Evolutionary conservation across 1,140 invertebrate genomes (phyloP), one percentile per base, ranked within the genome.

Genomic region (Portunus trituberculatus): DNA sequence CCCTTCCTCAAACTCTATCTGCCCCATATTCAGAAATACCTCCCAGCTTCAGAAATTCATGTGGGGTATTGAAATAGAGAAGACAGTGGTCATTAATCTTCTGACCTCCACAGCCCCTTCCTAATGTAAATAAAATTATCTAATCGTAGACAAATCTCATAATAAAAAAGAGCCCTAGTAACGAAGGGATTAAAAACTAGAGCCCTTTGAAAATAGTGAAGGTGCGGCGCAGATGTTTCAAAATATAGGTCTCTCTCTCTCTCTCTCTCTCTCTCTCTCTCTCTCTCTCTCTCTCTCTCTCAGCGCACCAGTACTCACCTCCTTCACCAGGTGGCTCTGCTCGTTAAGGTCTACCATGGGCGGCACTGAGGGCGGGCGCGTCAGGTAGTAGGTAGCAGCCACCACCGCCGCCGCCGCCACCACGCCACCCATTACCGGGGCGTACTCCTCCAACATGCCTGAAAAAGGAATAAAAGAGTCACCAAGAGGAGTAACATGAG

Each of bases 321-420:
- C 95, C 20, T 91, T 93, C 6, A 93, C 48, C 76, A 95, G 29
- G 6, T 93, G 95, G 91, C 96, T 96, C 82, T 97, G 97, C 29
- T 96, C 96, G 46, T 96, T 91, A 2, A 96, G 93, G 92, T 97
- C 96, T 8, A 97, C 96, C 67, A 96, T 93, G 6, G 96, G 96
- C 4, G 96, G 96, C 14, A 97, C 82, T 0, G 96, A 96, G 10
- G 95, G 52, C 14, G 96, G 96, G n/a, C 95, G 32, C 0, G 96
- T 96, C 32, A 96, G 93, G 95, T 96, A 96, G 91, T 96, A 96
- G 48, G 92, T 91, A 12, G 96, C 96, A 6, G 95, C 95, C 39
- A 95, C 95, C 32, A 95, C 93, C n/a, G 95, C 96, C 52, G 96
- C 96, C 32, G 95, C 95, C 46, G 96, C 96, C 39, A 95, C 94